Evolutionary conservation across 1,140 invertebrate species (phyloP).

Genomic region (Formica selysi): DNA sequence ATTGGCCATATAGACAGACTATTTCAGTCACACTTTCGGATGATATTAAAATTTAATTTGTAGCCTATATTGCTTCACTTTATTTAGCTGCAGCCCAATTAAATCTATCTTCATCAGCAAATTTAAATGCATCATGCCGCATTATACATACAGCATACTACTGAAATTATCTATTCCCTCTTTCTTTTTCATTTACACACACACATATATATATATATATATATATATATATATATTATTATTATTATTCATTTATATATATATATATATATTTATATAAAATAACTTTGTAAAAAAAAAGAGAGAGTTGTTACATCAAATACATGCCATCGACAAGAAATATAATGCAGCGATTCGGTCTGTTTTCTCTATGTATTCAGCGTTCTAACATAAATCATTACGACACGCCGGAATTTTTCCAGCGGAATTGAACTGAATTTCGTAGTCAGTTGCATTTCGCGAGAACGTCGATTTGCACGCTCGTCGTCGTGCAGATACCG

Average conservation of each 20-base stretch:
- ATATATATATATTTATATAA: too few relatives aligned
- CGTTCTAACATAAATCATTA: slow-evolving; percentile 41
- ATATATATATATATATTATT: too few relatives aligned
- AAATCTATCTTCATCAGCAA: background rate
- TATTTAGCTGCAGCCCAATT: background rate
- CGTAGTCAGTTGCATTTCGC: slow-evolving; percentile 38
- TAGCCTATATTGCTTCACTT: background rate
- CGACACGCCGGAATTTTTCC: slow-evolving; percentile 34
- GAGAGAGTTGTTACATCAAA: background rate
- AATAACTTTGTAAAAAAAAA: too few relatives aligned
- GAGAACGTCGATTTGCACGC: slow-evolving; percentile 34
- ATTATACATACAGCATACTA: background rate
- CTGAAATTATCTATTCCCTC: background rate
- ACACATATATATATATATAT: too few relatives aligned
- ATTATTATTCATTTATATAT: too few relatives aligned
- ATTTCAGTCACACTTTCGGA: background rate
- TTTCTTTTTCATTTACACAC: too few relatives aligned
- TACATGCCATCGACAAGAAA: background rate
- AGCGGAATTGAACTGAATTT: slow-evolving; percentile 18
- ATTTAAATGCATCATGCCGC: background rate
- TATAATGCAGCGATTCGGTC: background rate
- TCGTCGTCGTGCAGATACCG: background rate
- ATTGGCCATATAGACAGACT: background rate
- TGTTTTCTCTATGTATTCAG: background rate
- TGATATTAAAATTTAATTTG: background rate